phyloP scores from a whole-genome alignment of 2,888 invertebrate species.

The Amphipyra tragopoginis region DNA sequence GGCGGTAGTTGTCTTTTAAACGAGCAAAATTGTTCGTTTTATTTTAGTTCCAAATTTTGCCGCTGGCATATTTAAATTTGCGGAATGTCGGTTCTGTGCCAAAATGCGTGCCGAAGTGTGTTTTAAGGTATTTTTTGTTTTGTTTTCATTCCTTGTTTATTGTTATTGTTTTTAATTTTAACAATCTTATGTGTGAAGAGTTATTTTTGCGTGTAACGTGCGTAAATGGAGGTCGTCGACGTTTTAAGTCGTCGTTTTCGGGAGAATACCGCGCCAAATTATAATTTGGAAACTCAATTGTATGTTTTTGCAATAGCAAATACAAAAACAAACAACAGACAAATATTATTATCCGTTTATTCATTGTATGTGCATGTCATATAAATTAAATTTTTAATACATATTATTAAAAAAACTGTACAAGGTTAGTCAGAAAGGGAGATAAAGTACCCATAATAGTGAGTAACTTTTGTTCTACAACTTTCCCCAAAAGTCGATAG shows the following conservation, averaged over 20 bases:
- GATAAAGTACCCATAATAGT: no score
- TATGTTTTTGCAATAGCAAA: conserved; percentile 12
- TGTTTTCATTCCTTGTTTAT: conserved; percentile 47
- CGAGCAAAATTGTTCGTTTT: conserved; percentile 10
- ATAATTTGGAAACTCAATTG: conserved; percentile 32
- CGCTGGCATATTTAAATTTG: conserved; percentile 34
- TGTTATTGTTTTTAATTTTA: conserved; percentile 52
- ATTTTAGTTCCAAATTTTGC: conserved; percentile 46
- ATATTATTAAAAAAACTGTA: no score
- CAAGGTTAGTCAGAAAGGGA: no score
- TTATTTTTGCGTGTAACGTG: conserved; percentile 31
- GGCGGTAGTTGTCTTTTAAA: conserved; percentile 50
- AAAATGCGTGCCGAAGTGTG: conserved; percentile 47
- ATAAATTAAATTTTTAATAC: no score
- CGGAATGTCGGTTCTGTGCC: conserved; percentile 41
- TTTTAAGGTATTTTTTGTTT: conserved; percentile 36
- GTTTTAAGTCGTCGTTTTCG: conserved; percentile 30
- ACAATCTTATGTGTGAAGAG: conserved; percentile 28
- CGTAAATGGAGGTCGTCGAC: conserved; percentile 39
- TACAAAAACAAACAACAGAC: no score
- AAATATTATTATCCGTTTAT: conserved; percentile 3
- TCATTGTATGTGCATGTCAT: no score
- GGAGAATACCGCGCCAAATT: conserved; percentile 25
- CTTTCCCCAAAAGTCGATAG: no score
- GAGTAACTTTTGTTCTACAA: no score